Conservation (phyloP, 2,113 vertebrate genomes). For the Acrocephalus kingi region DNA sequence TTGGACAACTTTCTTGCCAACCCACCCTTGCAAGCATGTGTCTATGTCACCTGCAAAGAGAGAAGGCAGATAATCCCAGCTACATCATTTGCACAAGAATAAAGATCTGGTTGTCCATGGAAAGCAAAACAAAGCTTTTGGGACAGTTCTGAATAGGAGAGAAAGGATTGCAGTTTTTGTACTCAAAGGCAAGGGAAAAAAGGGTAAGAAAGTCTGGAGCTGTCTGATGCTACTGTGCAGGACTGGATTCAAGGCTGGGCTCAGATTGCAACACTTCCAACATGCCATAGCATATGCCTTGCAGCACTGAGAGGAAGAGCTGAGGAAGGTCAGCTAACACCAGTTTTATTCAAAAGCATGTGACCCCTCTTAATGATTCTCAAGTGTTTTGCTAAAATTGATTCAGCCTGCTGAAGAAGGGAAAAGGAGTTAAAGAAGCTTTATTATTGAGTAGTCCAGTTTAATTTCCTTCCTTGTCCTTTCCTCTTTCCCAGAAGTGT, state of each 20-base stretch:
- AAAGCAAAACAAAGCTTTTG: background rate
- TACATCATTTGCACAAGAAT: background rate
- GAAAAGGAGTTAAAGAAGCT: background rate
- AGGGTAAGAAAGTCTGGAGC: background rate
- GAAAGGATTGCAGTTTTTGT: background rate
- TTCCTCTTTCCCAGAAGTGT: background rate
- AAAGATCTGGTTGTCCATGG: accelerated
- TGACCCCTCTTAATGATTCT: background rate
- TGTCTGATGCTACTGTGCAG: background rate
- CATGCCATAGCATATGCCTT: background rate
- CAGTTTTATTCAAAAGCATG: background rate
- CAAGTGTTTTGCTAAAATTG: accelerated
- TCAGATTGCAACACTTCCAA: background rate
- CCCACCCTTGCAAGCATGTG: background rate
- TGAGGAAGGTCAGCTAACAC: background rate
- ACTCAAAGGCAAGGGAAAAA: background rate
- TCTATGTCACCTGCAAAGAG: background rate
- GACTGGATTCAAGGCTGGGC: background rate
- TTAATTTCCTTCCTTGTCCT: background rate
- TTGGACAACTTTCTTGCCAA: background rate
- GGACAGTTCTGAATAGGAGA: background rate
- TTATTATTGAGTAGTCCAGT: background rate
- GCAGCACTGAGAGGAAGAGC: background rate
- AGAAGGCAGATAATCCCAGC: background rate
- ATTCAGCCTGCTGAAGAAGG: background rate